Percentiles rank a stretch among this genome's conserved stretches.
phyloP scores from a whole-genome alignment of 2,797 vertebrate genomes.

The Esox masquinongy region DNA sequence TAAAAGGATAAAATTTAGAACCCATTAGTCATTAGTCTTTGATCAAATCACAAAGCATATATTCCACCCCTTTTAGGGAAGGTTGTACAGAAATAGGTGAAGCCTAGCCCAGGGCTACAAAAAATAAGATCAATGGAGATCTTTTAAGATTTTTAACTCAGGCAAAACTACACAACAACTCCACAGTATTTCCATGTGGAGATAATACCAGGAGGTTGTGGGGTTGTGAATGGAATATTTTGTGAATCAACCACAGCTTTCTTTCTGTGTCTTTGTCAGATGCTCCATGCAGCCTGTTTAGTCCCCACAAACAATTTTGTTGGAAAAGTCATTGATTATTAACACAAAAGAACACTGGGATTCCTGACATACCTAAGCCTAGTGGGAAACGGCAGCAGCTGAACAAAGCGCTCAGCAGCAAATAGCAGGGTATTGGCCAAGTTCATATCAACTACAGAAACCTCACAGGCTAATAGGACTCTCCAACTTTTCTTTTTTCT shows the following conservation, averaged over 20 bases:
- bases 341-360: conserved; percentile 51
- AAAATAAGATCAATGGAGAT: no score
- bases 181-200: not conserved
- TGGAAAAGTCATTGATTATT: conserved; percentile 14
- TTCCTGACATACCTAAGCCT: conserved; percentile 63
- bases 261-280: not conserved
- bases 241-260: conserved; percentile 9
- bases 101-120: no score
- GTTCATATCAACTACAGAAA: conserved; percentile 49
- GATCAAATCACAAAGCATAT: no score
- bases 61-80: no score
- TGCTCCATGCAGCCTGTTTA: conserved; percentile 12
- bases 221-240: conserved; percentile 11
- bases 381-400: conserved; percentile 58
- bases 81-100: no score
- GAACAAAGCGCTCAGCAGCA: conserved; percentile 61
- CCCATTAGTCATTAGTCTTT: no score
- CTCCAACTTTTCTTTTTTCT: conserved; percentile 18
- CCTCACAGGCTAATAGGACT: conserved; percentile 41
- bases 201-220: conserved; percentile 13
- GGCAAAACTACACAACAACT: not conserved
- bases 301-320: conserved; percentile 59
- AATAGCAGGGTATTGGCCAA: conserved; percentile 41
- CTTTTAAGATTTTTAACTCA: not conserved
- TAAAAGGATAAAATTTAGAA: no score